Percentiles rank a stretch among this genome's conserved stretches.
Conservation (phyloP, 2,888 invertebrate genomes). For the Drosophila dives region DNA sequence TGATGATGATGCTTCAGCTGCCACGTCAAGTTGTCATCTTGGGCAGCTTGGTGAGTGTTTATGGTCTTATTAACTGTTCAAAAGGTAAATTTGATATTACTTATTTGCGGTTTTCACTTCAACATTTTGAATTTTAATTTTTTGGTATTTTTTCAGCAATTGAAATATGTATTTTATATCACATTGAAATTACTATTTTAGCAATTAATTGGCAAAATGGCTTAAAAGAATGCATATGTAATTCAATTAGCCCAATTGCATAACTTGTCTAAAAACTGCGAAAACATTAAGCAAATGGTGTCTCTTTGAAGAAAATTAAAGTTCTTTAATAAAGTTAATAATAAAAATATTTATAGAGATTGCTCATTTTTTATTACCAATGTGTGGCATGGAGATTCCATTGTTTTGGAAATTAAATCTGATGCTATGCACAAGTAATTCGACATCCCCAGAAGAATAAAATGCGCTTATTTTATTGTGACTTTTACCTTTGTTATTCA, state of each 20-base stretch:
- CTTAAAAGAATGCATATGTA: constrained; percentile 32
- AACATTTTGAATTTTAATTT: constrained; percentile 46
- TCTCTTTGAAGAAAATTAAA: not conserved
- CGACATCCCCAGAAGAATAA: constrained; percentile 32
- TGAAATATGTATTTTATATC: constrained; percentile 13
- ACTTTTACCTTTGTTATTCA: not conserved
- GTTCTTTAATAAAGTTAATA: not conserved
- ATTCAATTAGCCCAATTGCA: constrained; percentile 26
- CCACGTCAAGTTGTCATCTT: constrained; percentile 65
- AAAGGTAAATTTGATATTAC: constrained; percentile 31
- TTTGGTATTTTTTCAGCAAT: constrained; percentile 17
- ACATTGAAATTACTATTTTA: not conserved
- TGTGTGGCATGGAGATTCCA: not conserved
- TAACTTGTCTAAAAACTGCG: too few relatives aligned
- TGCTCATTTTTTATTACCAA: not conserved
- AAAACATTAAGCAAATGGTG: not conserved
- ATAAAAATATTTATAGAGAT: not conserved
- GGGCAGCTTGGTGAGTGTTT: constrained; percentile 51
- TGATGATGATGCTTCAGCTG: constrained; percentile 25
- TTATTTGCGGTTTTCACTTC: constrained; percentile 10
- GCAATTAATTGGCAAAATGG: constrained; percentile 41
- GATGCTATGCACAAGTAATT: constrained; percentile 31
- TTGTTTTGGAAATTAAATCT: constrained; percentile 11
- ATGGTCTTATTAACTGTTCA: constrained; percentile 63
- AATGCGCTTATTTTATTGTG: constrained; percentile 2